Evolutionary conservation across 1,140 invertebrate species (phyloP).

Genomic region (Leptopilina clavipes): DNA sequence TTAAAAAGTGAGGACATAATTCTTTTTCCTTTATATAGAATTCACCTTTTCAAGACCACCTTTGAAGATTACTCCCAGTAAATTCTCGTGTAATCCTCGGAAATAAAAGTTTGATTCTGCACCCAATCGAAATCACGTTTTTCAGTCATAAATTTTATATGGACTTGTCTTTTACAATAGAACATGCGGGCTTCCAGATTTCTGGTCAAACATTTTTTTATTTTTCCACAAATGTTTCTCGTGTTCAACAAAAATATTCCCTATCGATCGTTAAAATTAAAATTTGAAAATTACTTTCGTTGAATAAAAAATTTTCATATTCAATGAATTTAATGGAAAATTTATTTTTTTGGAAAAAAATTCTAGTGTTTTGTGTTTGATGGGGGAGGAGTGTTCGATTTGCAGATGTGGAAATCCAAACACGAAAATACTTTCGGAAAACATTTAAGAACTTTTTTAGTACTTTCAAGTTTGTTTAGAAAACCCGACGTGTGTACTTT

Average conservation of each 20-base stretch:
- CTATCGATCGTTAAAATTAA: too few species aligned
- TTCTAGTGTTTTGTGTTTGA: too few species aligned
- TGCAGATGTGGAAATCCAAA: too few species aligned
- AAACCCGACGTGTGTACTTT: not conserved
- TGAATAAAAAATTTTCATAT: too few species aligned
- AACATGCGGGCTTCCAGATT: not conserved
- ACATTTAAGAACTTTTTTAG: too few species aligned
- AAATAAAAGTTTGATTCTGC: constrained; percentile 31
- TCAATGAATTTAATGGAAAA: not conserved
- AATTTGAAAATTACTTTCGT: too few species aligned
- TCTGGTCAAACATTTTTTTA: not conserved
- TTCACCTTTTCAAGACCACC: constrained; percentile 9
- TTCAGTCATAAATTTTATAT: constrained; percentile 27
- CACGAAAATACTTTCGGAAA: too few species aligned
- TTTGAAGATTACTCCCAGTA: constrained; percentile 27
- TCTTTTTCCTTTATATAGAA: constrained; percentile 1
- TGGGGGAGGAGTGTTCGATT: too few species aligned
- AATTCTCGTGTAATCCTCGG: constrained; percentile 30
- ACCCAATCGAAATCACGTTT: constrained; percentile 30
- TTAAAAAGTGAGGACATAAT: constrained; percentile 29
- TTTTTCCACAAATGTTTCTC: not conserved
- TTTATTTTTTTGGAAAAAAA: not conserved
- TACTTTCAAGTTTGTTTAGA: too few species aligned
- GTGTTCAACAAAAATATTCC: not conserved
- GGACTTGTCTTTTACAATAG: not conserved